phyloP scores from a whole-genome alignment of 2,113 vertebrate species.

The Martes martes region DNA sequence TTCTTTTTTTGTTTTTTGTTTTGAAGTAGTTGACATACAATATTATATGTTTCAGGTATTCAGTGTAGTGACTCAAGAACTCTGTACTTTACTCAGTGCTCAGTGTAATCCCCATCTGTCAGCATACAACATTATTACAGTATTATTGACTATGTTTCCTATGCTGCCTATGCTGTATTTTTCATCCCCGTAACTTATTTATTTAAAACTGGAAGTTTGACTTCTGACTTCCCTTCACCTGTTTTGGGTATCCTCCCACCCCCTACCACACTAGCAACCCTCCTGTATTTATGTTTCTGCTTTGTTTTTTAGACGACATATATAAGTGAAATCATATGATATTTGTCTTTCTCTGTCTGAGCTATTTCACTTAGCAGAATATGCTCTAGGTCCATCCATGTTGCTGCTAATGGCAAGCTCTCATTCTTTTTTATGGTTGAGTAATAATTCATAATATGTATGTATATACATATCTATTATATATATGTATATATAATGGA shows the following conservation, averaged over 20 bases:
- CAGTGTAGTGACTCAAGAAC: background rate
- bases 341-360: background rate
- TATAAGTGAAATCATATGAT: background rate
- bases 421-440: background rate
- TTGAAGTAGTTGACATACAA: background rate
- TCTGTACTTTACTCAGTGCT: background rate
- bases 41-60: background rate
- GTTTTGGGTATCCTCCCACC: background rate
- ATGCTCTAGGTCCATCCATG: background rate
- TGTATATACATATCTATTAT: background rate
- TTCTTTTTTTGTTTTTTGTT: background rate
- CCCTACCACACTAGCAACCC: background rate
- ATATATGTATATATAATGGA: no score
- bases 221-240: background rate
- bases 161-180: background rate
- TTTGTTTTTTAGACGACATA: background rate
- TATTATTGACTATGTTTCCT: background rate
- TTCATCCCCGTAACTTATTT: background rate
- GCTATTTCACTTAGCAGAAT: background rate
- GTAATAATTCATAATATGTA: background rate
- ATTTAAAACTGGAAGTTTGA: background rate
- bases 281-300: background rate
- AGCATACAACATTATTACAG: background rate
- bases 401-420: background rate
- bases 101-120: background rate